Percentiles rank a stretch among this genome's conserved stretches.
Evolutionary conservation across 2,888 invertebrate species (phyloP).

Genomic region (Cosmorhoe ocellata): DNA sequence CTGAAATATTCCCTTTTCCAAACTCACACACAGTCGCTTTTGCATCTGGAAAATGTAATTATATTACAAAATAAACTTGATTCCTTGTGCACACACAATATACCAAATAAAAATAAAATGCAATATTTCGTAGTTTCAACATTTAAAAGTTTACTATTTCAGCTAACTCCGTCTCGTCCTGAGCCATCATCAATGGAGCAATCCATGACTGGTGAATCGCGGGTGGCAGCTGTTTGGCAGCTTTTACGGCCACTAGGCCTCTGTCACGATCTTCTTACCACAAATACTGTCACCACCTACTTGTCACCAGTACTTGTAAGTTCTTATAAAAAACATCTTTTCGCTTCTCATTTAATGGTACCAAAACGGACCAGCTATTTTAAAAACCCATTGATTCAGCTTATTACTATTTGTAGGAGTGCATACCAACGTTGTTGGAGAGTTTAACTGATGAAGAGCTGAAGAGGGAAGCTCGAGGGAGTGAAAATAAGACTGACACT

Average conservation of each 20-base stretch:
- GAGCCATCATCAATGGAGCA: constrained; percentile 72
- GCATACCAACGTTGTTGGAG: constrained; percentile 94
- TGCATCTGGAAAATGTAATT: too few relatives aligned
- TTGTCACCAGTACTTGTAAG: constrained; percentile 95
- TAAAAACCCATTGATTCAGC: background rate
- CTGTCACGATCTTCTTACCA: constrained; percentile 95
- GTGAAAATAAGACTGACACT: constrained; percentile 97
- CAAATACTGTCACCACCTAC: constrained; percentile 94
- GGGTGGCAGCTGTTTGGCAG: constrained; percentile 76
- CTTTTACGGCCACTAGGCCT: constrained; percentile 95
- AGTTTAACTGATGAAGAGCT: constrained; percentile 97
- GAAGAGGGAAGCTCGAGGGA: constrained; percentile 95
- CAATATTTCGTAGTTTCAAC: too few relatives aligned
- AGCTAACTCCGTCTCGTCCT: constrained; percentile 53
- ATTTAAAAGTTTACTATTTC: constrained; percentile 3
- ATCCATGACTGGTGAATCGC: constrained; percentile 64
- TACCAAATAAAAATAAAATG: too few relatives aligned
- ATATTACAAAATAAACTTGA: too few relatives aligned
- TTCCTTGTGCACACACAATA: too few relatives aligned
- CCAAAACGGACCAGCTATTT: too few relatives aligned
- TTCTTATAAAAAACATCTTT: constrained; percentile 11
- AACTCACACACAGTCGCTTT: too few relatives aligned
- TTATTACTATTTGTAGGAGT: constrained; percentile 83
- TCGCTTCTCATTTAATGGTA: too few relatives aligned
- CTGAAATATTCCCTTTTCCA: too few relatives aligned